Evolutionary conservation across 2,888 invertebrate species (phyloP).

Genomic region (Pseudococcus viburni): DNA sequence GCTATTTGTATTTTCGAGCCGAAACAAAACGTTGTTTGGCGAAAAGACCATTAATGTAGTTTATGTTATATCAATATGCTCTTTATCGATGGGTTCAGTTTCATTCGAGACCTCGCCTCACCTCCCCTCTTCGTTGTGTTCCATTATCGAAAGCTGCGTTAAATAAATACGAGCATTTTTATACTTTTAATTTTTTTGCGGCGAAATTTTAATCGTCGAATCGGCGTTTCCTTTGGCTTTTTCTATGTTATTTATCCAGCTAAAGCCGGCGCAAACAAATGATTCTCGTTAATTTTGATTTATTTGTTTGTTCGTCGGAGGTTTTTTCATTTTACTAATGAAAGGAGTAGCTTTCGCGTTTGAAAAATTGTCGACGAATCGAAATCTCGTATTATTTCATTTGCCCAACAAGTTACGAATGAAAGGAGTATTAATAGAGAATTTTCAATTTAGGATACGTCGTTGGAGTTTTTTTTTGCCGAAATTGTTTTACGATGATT

Average conservation of each 20-base stretch:
- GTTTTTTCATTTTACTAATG: not conserved
- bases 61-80: constrained; percentile 30
- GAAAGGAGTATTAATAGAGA: too few species aligned
- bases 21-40: not conserved
- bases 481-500: too few species aligned
- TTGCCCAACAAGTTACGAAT: too few species aligned
- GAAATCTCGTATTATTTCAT: too few species aligned
- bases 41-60: constrained; percentile 30
- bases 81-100: constrained; percentile 14
- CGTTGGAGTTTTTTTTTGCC: too few species aligned
- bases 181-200: not conserved
- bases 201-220: constrained; percentile 17
- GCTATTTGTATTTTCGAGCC: not conserved
- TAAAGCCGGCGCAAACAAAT: not conserved
- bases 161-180: constrained; percentile 25
- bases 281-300: constrained; percentile 39
- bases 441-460: too few species aligned
- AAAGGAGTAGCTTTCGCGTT: not conserved
- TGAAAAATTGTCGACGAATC: constrained; percentile 4
- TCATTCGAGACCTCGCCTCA: not conserved
- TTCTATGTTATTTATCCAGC: not conserved
- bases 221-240: not conserved
- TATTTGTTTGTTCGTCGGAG: constrained; percentile 2
- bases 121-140: not conserved
- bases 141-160: constrained; percentile 14